phyloP scores from a whole-genome alignment of 2,113 vertebrate genomes.

The Brachyistius frenatus region DNA sequence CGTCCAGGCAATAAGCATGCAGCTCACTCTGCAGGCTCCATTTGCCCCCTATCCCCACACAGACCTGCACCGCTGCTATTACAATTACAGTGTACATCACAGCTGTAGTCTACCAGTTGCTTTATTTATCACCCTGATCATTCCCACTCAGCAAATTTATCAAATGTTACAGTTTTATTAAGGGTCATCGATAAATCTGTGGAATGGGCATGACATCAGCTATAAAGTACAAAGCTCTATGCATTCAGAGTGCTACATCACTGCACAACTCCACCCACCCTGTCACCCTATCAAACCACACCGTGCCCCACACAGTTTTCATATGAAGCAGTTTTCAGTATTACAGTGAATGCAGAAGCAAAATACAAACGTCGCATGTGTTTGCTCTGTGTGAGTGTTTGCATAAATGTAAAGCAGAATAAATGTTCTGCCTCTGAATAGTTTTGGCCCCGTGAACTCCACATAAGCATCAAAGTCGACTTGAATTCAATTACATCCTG shows the following conservation, averaged over 20 bases:
- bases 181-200: conserved; percentile 58
- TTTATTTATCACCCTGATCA: conserved; percentile 68
- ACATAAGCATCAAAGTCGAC: conserved; percentile 45
- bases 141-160: conserved; percentile 58
- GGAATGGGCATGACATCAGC: conserved; percentile 29
- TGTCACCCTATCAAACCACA: conserved; percentile 3
- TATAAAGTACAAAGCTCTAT: conserved; percentile 35
- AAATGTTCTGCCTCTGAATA: conserved; percentile 15
- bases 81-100: conserved; percentile 34
- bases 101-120: conserved; percentile 15
- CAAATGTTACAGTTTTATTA: conserved; percentile 72
- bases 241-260: conserved; percentile 33
- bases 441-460: conserved; percentile 38
- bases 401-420: conserved; percentile 4
- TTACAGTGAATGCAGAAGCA: background rate
- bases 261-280: background rate
- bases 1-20: conserved; percentile 65
- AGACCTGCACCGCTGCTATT: conserved; percentile 35
- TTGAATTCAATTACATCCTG: conserved; percentile 46
- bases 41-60: conserved; percentile 40
- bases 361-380: background rate
- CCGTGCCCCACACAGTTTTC: background rate
- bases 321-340: background rate
- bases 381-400: conserved; percentile 15
- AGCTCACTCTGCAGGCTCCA: conserved; percentile 61